phyloP scores from a whole-genome alignment of 2,888 invertebrate species.

The Eilema caniola region DNA sequence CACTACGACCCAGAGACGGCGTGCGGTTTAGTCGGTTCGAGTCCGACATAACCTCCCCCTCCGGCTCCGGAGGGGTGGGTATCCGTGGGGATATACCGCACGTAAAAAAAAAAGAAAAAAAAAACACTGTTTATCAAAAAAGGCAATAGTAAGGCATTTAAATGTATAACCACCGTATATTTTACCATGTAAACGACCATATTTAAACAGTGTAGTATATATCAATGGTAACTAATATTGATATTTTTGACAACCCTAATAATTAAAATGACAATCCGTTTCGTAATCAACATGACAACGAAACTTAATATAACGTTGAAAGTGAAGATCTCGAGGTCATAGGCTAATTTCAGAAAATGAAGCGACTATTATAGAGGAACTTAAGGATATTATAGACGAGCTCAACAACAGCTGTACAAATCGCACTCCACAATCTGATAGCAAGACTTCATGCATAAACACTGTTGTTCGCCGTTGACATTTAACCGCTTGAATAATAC shows the following conservation, averaged over 20 bases:
- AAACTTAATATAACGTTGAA: slow-evolving; percentile 51
- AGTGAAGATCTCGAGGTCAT: slow-evolving; percentile 59
- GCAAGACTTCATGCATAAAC: slow-evolving; percentile 46
- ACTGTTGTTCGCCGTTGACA: slow-evolving; percentile 41
- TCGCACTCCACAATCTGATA: slow-evolving; percentile 61
- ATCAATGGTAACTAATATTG: too few relatives aligned
- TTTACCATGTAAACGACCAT: too few relatives aligned
- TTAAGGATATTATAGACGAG: slow-evolving; percentile 50
- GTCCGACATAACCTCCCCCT: too few relatives aligned
- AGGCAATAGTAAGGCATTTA: too few relatives aligned
- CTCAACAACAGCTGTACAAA: slow-evolving; percentile 57
- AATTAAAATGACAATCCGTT: slow-evolving; percentile 4
- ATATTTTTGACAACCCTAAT: not conserved
- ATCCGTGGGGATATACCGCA: too few relatives aligned
- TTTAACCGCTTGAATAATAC: slow-evolving; percentile 45
- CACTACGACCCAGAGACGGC: too few relatives aligned
- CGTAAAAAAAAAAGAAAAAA: too few relatives aligned
- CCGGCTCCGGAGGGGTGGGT: too few relatives aligned
- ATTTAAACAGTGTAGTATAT: too few relatives aligned
- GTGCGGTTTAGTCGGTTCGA: too few relatives aligned
- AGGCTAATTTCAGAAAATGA: slow-evolving; percentile 62
- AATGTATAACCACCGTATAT: too few relatives aligned
- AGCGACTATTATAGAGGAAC: slow-evolving; percentile 45
- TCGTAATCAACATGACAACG: slow-evolving; percentile 9
- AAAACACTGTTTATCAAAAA: too few relatives aligned